phyloP scores from a whole-genome alignment of 2,797 vertebrate species.

The Champsocephalus gunnari region DNA sequence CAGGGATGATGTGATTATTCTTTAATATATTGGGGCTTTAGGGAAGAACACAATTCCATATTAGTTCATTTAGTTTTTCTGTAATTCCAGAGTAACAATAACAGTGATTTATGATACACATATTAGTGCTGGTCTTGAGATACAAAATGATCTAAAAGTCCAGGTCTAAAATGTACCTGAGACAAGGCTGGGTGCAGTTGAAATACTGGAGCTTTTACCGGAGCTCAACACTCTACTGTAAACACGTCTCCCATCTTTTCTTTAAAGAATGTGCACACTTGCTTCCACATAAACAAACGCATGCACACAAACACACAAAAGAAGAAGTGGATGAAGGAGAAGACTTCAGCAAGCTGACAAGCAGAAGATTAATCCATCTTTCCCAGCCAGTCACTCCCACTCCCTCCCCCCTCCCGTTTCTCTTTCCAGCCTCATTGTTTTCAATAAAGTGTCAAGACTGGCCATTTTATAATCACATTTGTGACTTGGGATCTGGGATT shows the following conservation, averaged over 20 bases:
- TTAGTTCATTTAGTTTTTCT: background rate
- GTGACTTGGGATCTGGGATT: slow-evolving; percentile 85
- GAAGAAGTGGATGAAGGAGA: slow-evolving; percentile 63
- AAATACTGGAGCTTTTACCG: slow-evolving; percentile 14
- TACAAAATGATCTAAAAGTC: background rate
- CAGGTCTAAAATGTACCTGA: background rate
- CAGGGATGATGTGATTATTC: background rate
- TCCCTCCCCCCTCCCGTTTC: slow-evolving; percentile 64
- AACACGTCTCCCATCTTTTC: slow-evolving; percentile 20
- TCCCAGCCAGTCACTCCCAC: slow-evolving; percentile 68
- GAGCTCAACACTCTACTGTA: slow-evolving; percentile 28
- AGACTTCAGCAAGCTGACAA: slow-evolving; percentile 67
- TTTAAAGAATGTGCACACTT: slow-evolving; percentile 10
- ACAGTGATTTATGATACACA: background rate
- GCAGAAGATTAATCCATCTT: slow-evolving; percentile 77
- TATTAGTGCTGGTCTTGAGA: background rate
- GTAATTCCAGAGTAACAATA: background rate
- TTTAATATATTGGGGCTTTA: background rate
- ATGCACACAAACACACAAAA: slow-evolving; percentile 31
- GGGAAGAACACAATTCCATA: background rate
- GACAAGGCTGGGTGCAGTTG: slow-evolving; percentile 1
- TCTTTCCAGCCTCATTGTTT: slow-evolving; percentile 84
- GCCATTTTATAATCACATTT: slow-evolving; percentile 88
- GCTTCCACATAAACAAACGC: slow-evolving; percentile 20
- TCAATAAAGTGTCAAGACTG: slow-evolving; percentile 87